A percentile compares a stretch with the other conserved stretches of the same genome.
Conservation (phyloP, 2,797 vertebrate species). For the Sarcophilus harrisii region DNA sequence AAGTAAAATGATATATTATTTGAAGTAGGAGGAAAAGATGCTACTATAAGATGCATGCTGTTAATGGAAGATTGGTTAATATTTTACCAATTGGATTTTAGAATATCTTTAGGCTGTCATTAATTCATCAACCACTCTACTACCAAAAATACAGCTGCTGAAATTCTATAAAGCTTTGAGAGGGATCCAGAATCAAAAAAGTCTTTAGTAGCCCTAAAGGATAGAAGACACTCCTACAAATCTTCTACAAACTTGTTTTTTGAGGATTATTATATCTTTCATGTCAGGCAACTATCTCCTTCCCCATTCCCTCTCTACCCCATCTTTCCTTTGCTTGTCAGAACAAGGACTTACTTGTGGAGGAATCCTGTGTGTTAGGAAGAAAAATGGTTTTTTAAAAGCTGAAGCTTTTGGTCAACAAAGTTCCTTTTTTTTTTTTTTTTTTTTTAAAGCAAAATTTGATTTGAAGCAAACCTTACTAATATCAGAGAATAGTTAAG, state of each 20-base stretch:
- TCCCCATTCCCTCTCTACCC: not conserved
- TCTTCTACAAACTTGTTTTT: not conserved
- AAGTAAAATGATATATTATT: slow-evolving; percentile 33
- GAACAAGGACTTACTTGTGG: not conserved
- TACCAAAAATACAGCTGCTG: slow-evolving; percentile 57
- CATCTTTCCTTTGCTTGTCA: slow-evolving; percentile 37
- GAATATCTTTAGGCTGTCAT: slow-evolving; percentile 9
- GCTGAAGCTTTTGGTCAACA: slow-evolving; percentile 36
- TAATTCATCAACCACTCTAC: not conserved
- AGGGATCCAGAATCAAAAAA: slow-evolving; percentile 58
- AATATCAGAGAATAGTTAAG: slow-evolving; percentile 29
- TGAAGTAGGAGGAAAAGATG: slow-evolving; percentile 33
- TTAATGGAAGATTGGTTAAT: not conserved
- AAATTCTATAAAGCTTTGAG: slow-evolving; percentile 38
- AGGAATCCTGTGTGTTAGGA: not conserved
- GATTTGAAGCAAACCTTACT: slow-evolving; percentile 42
- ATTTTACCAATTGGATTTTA: slow-evolving; percentile 42
- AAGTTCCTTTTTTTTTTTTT: slow-evolving; percentile 5
- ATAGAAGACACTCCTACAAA: not conserved
- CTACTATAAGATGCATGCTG: not conserved
- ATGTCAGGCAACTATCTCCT: not conserved
- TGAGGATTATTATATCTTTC: not conserved
- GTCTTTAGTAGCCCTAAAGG: slow-evolving; percentile 63
- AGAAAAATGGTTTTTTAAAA: slow-evolving; percentile 45
- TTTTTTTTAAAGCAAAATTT: slow-evolving; percentile 60